Conservation (phyloP, 1,140 invertebrate genomes). For the Ceratina australensis region DNA sequence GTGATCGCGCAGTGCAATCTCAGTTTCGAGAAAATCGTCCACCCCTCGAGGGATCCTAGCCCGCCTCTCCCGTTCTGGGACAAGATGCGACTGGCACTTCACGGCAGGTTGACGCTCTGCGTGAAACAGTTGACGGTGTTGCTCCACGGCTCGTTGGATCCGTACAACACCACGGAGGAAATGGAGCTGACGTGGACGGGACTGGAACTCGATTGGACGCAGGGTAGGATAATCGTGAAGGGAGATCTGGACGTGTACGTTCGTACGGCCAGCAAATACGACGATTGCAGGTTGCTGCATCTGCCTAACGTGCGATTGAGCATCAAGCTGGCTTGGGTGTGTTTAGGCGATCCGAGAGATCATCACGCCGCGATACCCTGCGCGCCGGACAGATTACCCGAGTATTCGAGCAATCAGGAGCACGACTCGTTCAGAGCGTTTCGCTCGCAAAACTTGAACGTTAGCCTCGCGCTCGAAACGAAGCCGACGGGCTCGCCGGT, state of each 20-base stretch:
- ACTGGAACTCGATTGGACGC: constrained; percentile 96
- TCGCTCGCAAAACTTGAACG: constrained; percentile 94
- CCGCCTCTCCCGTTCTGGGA: constrained; percentile 98
- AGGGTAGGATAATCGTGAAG: constrained; percentile 83
- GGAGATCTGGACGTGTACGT: constrained; percentile 89
- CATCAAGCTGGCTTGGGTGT: constrained; percentile 94
- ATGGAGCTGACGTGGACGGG: constrained; percentile 98
- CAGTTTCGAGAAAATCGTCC: constrained; percentile 91
- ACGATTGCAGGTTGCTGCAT: constrained; percentile 95
- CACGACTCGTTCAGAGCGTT: constrained; percentile 95
- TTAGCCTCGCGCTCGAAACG: constrained; percentile 94
- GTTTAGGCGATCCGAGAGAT: constrained; percentile 95
- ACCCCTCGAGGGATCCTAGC: constrained; percentile 95
- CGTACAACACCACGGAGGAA: constrained; percentile 99
- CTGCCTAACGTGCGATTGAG: constrained; percentile 93
- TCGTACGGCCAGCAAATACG: constrained; percentile 98
- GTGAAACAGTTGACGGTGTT: constrained; percentile 92
- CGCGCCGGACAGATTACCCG: constrained; percentile 97
- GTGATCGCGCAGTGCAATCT: constrained; percentile 97
- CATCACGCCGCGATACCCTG: constrained; percentile 98
- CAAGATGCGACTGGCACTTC: constrained; percentile 94
- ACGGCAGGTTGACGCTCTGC: constrained; percentile 94
- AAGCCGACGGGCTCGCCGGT: constrained; percentile 83
- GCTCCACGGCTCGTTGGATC: constrained; percentile 96
- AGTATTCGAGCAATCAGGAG: constrained; percentile 97